phyloP scores from a whole-genome alignment of 2,888 invertebrate species.

The Catocala sponsa region DNA sequence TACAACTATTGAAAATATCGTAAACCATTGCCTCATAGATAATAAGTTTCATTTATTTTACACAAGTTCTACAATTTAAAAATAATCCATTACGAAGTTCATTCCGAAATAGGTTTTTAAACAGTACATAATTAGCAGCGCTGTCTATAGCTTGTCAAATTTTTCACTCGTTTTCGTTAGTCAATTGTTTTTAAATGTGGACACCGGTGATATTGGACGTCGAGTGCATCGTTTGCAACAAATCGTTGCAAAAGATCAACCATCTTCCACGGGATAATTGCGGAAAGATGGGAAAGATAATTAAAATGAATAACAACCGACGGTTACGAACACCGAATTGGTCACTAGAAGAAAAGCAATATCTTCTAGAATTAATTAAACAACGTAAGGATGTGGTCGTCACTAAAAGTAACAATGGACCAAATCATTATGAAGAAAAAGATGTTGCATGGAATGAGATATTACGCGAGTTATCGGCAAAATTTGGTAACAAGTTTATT shows the following conservation, averaged over 20 bases:
- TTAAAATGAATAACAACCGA: slow-evolving; percentile 70
- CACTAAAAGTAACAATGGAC: slow-evolving; percentile 77
- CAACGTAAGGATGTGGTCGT: slow-evolving; percentile 78
- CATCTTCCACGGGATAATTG: slow-evolving; percentile 67
- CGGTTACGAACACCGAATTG: slow-evolving; percentile 82
- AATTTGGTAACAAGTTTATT: slow-evolving; percentile 77
- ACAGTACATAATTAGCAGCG: slow-evolving; percentile 53
- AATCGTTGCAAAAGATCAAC: slow-evolving; percentile 84
- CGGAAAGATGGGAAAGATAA: slow-evolving; percentile 77
- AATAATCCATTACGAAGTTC: slow-evolving; percentile 45
- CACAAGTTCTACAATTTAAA: slow-evolving; percentile 41
- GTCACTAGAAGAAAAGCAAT: slow-evolving; percentile 82
- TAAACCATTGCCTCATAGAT: slow-evolving; percentile 48
- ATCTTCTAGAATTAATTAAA: slow-evolving; percentile 80
- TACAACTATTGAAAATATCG: not conserved
- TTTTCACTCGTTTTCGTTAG: slow-evolving; percentile 47
- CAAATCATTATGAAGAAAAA: slow-evolving; percentile 81
- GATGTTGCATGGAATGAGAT: slow-evolving; percentile 83
- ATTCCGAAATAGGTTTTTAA: slow-evolving; percentile 61
- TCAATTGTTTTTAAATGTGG: slow-evolving; percentile 86
- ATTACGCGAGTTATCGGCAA: slow-evolving; percentile 67
- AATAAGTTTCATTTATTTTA: slow-evolving; percentile 43
- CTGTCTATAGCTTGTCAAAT: slow-evolving; percentile 67
- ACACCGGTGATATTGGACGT: slow-evolving; percentile 82
- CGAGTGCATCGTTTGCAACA: slow-evolving; percentile 85